Evolutionary conservation across 1,140 invertebrate genomes (phyloP).

Genomic region (Coenobita brevimanus): DNA sequence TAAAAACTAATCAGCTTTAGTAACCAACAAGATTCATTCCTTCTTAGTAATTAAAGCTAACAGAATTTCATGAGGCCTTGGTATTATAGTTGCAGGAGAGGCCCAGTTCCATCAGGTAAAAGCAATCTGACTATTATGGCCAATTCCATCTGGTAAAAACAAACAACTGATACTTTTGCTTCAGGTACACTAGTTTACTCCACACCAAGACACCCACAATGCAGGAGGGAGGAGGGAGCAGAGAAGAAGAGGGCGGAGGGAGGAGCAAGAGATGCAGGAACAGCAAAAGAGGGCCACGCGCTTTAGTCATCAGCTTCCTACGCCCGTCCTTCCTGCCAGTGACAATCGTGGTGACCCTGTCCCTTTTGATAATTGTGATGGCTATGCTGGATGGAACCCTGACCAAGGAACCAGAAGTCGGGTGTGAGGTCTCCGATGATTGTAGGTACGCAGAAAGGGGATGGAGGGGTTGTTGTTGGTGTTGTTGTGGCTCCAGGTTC

Average conservation of each 20-base stretch:
- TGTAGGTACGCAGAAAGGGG: slow-evolving; percentile 29
- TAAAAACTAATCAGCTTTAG: too few species aligned
- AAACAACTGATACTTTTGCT: too few species aligned
- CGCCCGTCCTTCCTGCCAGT: slow-evolving; percentile 36
- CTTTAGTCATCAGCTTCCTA: slow-evolving; percentile 23
- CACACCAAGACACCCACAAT: slow-evolving; percentile 11
- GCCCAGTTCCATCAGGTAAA: too few species aligned
- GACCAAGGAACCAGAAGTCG: not conserved
- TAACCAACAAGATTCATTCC: too few species aligned
- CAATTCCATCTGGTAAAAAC: too few species aligned
- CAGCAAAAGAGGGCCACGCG: not conserved
- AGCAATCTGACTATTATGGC: too few species aligned
- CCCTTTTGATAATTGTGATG: slow-evolving; percentile 36
- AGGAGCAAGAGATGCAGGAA: not conserved
- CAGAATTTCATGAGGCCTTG: too few species aligned
- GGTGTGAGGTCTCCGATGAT: not conserved
- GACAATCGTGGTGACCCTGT: slow-evolving; percentile 50
- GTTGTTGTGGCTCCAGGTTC: too few species aligned
- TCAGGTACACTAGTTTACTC: slow-evolving; percentile 40
- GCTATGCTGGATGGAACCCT: slow-evolving; percentile 28
- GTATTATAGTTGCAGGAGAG: too few species aligned
- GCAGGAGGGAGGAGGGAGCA: not conserved
- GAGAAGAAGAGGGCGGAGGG: not conserved
- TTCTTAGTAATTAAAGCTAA: too few species aligned
- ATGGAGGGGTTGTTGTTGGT: too few species aligned